These are phyloP conservation scores for Strix occidentalis DNA, from an alignment of 2,797 vertebrate genomes.

Conservation along the genomic window DNA sequence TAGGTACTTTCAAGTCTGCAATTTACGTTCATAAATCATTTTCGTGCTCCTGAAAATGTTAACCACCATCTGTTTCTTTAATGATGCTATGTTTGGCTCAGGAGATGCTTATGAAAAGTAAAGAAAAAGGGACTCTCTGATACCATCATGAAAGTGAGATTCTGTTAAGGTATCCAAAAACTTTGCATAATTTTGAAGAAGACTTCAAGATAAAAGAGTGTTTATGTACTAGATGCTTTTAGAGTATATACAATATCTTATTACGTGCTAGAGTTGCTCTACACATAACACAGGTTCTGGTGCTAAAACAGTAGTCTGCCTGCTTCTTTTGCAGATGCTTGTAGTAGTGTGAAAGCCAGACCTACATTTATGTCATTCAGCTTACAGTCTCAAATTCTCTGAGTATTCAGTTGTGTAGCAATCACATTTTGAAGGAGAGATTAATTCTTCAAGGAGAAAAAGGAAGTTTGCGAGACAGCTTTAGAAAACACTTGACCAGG, in stretches of 20 bases:
- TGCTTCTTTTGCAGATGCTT: neutral
- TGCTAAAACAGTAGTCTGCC: neutral
- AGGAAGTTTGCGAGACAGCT: neutral
- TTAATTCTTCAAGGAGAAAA: neutral
- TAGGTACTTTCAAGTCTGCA: neutral
- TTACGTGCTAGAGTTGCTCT: neutral
- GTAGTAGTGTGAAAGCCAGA: neutral
- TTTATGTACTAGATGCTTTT: neutral
- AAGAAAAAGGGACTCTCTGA: neutral
- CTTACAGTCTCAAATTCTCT: neutral
- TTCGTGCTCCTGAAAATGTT: conserved; percentile 19
- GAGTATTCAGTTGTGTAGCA: neutral
- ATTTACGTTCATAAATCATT: neutral
- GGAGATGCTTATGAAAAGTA: neutral
- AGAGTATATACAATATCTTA: neutral
- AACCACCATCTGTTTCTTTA: conserved; percentile 34
- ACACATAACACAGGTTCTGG: neutral
- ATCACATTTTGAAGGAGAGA: neutral
- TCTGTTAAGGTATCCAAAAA: neutral
- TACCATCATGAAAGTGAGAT: neutral
- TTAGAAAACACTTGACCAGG: neutral
- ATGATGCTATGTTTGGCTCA: neutral
- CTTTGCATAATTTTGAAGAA: neutral
- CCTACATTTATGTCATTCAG: neutral
- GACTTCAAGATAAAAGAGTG: neutral